A percentile compares a stretch with the other conserved stretches of the same genome.
phyloP scores from a whole-genome alignment of 2,113 vertebrate genomes.

The Calyptommatus sinebrachiatus region DNA sequence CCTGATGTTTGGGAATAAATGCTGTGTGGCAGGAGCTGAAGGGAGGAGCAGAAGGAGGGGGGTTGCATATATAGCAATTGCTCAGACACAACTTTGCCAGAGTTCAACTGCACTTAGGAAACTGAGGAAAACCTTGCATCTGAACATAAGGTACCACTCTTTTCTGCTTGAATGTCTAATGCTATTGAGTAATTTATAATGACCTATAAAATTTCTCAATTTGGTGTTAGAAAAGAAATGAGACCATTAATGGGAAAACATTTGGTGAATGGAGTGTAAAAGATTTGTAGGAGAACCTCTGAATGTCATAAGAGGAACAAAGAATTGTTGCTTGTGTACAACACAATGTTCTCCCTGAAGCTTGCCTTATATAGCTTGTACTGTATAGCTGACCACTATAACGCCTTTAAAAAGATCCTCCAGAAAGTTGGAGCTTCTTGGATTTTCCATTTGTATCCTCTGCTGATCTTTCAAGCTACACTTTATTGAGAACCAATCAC shows the following conservation, averaged over 20 bases:
- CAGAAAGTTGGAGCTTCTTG: conserved; percentile 28
- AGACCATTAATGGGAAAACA: conserved; percentile 35
- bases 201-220: conserved; percentile 46
- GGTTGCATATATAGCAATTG: conserved; percentile 51
- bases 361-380: not conserved
- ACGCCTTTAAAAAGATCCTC: not conserved
- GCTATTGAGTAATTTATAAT: conserved; percentile 42
- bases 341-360: not conserved
- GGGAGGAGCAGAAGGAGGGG: conserved; percentile 25
- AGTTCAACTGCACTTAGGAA: conserved; percentile 52
- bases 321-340: conserved; percentile 15
- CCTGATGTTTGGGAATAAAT: conserved; percentile 3
- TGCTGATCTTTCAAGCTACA: conserved; percentile 40
- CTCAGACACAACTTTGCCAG: conserved; percentile 62
- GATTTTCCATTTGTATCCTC: not conserved
- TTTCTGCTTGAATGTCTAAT: conserved; percentile 35
- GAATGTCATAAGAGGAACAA: conserved; percentile 43
- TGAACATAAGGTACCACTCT: conserved; percentile 61
- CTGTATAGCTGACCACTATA: too few relatives aligned
- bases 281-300: conserved; percentile 36
- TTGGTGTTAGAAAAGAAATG: conserved; percentile 40
- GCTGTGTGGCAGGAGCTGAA: conserved; percentile 43
- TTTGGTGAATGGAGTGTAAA: conserved; percentile 40
- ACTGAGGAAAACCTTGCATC: conserved; percentile 45
- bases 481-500: conserved; percentile 53